Evolutionary conservation across 2,113 vertebrate genomes (phyloP), one percentile per base, ranked within the genome.

Genomic region (Etheostoma cragini): DNA sequence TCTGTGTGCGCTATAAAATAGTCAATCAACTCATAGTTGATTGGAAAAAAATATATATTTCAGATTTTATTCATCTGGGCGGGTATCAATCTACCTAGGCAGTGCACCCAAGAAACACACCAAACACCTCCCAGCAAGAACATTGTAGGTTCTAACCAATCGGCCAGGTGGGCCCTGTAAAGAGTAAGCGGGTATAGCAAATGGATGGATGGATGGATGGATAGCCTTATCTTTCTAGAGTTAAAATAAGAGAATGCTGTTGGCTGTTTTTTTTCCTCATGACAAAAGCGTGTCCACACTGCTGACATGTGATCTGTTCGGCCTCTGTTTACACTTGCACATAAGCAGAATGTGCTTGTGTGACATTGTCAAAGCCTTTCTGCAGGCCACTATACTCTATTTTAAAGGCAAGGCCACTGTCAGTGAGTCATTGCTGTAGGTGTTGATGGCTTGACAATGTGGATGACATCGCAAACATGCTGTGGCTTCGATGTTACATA

Each of bases 371-470:
- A 47, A 38, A n/a, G 50, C 50, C 54, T 53, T 56, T n/a, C 79
- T 76, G 35, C 64, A 42, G 72, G 72, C 57, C 42, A 24, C 57
- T 69, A 19, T 2, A 49, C 47, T 64, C 64, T 73, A 76, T 83
- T 75, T 87, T 69, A 82, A 84, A 80, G 72, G 50, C 35, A 12
- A 33, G 60, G 68, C 81, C 58, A 16, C n/a, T 45, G n/a, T 2
- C 30, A 7, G 26, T 76, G 81, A 83, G 30, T 88, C 83, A 81
- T 16, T 10, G 38, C 33, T 2, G 33, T 47, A 76, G 83, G 65
- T 91, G 87, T 80, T 78, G 82, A 81, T 26, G 65, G 76, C 60
- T 65, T 15, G 54, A 73, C 78, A 82, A 54, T 33, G 52, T 3
- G 17, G 72, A 50, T 58, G 65, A 80, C 80, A 74, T 71, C 62